phyloP scores from a whole-genome alignment of 2,797 vertebrate species.

The Clarias fuscus region DNA sequence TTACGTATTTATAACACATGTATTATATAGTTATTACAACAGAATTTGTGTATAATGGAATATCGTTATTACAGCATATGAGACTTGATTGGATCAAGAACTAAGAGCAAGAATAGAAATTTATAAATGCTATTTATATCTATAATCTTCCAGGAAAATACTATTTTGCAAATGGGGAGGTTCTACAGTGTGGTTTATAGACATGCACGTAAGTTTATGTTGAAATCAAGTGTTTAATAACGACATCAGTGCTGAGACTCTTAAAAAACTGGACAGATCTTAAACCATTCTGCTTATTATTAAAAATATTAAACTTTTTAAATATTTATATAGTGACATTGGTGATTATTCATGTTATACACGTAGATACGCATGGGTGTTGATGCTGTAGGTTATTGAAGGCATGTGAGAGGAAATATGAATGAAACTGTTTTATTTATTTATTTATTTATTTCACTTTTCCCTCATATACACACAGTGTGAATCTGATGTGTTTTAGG shows the following conservation, averaged over 20 bases:
- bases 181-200: background rate
- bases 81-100: background rate
- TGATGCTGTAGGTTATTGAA: background rate
- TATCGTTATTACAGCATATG: background rate
- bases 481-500: background rate
- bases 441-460: background rate
- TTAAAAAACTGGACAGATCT: background rate
- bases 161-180: background rate
- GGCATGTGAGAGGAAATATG: background rate
- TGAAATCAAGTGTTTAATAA: background rate
- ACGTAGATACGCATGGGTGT: background rate
- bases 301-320: background rate
- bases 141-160: background rate
- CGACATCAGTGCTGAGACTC: background rate
- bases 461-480: background rate
- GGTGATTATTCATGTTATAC: background rate
- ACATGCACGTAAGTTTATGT: background rate
- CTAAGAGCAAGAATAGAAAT: background rate
- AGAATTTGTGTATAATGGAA: background rate
- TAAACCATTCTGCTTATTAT: background rate
- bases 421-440: background rate
- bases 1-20: slow-evolving; percentile 27
- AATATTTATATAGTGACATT: background rate
- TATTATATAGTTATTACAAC: background rate
- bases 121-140: slow-evolving; percentile 36